These are phyloP conservation scores for Sebastes miniatus DNA, from an alignment of 2,797 vertebrate genomes.

Conservation along the genomic window DNA sequence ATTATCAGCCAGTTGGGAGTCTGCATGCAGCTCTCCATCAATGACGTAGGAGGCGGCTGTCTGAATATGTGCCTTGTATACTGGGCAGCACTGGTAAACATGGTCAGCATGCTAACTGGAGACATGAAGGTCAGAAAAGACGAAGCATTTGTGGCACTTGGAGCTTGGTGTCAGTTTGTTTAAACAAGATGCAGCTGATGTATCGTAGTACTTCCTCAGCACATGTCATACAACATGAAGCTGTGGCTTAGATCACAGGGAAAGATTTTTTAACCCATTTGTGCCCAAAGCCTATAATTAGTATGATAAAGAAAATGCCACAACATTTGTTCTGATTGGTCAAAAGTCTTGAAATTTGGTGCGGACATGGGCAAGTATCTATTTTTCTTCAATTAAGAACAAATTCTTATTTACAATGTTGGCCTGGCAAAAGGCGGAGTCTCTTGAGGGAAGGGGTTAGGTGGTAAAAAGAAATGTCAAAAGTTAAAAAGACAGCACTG, in stretches of 20 bases:
- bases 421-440: too few relatives aligned
- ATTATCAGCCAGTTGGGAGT: conserved; percentile 23
- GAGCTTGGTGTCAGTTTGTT: not conserved
- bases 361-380: too few relatives aligned
- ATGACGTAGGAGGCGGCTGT: conserved; percentile 46
- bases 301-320: too few relatives aligned
- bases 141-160: conserved; percentile 3
- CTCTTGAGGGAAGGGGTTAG: too few relatives aligned
- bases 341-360: too few relatives aligned
- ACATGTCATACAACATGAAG: not conserved
- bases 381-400: too few relatives aligned
- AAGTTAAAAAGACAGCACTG: too few relatives aligned
- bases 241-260: not conserved
- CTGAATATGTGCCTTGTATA: conserved; percentile 74
- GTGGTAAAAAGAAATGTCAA: too few relatives aligned
- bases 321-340: too few relatives aligned
- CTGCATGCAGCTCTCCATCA: conserved; percentile 54
- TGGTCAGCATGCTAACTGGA: conserved; percentile 73
- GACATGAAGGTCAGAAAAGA: conserved; percentile 33
- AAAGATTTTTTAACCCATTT: not conserved
- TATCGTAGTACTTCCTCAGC: not conserved
- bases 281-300: too few relatives aligned
- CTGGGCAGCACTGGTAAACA: conserved; percentile 63
- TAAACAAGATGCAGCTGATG: not conserved
- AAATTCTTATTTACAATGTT: too few relatives aligned